Conservation (phyloP, 2,797 vertebrate species). For the Lutjanus argentimaculatus region DNA sequence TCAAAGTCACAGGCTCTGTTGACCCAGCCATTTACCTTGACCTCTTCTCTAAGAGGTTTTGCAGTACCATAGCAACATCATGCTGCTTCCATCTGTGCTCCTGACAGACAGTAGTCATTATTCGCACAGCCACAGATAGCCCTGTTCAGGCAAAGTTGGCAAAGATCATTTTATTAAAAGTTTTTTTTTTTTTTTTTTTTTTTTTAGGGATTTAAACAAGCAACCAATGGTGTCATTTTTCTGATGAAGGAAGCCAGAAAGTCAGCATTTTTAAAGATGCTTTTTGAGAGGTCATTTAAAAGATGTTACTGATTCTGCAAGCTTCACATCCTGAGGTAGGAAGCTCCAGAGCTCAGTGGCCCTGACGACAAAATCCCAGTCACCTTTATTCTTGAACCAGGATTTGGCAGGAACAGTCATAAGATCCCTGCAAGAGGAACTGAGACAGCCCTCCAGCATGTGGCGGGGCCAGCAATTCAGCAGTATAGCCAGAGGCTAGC, state of each 20-base stretch:
- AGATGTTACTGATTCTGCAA: slow-evolving; percentile 17
- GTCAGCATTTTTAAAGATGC: neutral
- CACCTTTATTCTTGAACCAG: slow-evolving; percentile 44
- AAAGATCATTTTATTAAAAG: too few relatives aligned
- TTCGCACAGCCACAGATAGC: neutral
- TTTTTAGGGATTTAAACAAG: slow-evolving; percentile 6
- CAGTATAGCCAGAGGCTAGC: slow-evolving; percentile 1
- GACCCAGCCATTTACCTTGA: neutral
- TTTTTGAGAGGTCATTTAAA: slow-evolving; percentile 30
- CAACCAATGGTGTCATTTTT: neutral
- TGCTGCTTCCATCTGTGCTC: neutral
- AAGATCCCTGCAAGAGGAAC: neutral
- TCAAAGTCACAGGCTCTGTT: slow-evolving; percentile 1
- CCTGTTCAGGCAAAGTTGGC: neutral
- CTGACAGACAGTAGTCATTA: slow-evolving; percentile 4
- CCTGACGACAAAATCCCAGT: slow-evolving; percentile 23
- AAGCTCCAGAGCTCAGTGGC: neutral
- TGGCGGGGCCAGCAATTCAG: slow-evolving; percentile 16
- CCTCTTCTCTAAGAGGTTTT: slow-evolving; percentile 2
- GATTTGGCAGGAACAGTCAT: slow-evolving; percentile 13
- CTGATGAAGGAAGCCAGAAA: neutral
- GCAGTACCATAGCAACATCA: neutral
- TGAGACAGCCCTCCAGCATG: slow-evolving; percentile 26
- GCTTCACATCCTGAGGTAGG: slow-evolving; percentile 18
- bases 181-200: too few relatives aligned